These are phyloP conservation scores for Lordiphosa clarofinis DNA, from an alignment of 1,140 invertebrate genomes.

Conservation along the genomic window DNA sequence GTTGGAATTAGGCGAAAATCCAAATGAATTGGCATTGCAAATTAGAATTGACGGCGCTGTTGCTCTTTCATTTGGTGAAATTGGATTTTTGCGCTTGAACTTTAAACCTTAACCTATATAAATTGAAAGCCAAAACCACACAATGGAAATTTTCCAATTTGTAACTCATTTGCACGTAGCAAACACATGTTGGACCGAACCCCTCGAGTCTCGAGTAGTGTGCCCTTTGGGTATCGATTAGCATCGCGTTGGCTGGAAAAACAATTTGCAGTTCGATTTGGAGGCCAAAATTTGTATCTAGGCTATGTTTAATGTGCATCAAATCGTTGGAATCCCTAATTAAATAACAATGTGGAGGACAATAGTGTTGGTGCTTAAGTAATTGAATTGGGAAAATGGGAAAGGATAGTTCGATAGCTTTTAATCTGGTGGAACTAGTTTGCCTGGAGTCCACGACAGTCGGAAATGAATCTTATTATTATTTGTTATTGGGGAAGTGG, in stretches of 20 bases:
- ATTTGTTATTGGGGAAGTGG: too few relatives aligned
- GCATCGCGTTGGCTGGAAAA: slow-evolving; percentile 15
- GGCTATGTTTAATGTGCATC: neutral
- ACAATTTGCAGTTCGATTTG: slow-evolving; percentile 26
- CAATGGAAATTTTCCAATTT: slow-evolving; percentile 53
- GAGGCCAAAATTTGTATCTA: neutral
- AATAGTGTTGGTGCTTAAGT: slow-evolving; percentile 7
- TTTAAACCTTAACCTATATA: slow-evolving; percentile 40
- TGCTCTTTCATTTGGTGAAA: slow-evolving; percentile 5
- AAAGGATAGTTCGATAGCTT: too few relatives aligned
- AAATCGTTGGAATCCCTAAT: slow-evolving; percentile 37
- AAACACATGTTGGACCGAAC: slow-evolving; percentile 22
- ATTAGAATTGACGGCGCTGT: slow-evolving; percentile 36
- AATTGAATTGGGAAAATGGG: too few relatives aligned
- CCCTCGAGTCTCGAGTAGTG: neutral
- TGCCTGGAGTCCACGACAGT: too few relatives aligned
- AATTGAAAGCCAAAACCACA: slow-evolving; percentile 16
- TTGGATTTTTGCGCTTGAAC: slow-evolving; percentile 1
- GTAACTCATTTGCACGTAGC: slow-evolving; percentile 47
- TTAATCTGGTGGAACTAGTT: too few relatives aligned
- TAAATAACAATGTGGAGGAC: slow-evolving; percentile 52
- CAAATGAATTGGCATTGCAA: slow-evolving; percentile 11
- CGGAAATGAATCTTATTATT: too few relatives aligned
- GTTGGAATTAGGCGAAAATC: neutral
- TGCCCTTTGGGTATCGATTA: slow-evolving; percentile 24